Conservation (phyloP, 2,797 vertebrate species). For the Podarcis siculus region DNA sequence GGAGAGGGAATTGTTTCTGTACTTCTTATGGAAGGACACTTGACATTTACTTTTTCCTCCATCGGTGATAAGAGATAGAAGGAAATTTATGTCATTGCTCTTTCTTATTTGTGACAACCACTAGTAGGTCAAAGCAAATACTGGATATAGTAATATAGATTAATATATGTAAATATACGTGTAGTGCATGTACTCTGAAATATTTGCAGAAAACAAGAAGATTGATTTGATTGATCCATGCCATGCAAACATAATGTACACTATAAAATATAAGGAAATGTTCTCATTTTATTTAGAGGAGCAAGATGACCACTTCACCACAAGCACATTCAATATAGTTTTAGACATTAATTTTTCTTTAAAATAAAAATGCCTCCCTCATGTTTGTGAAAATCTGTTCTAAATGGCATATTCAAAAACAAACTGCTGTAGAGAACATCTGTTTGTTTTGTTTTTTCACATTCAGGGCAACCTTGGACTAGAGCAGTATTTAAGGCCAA, state of each 20-base stretch:
- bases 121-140: constrained; percentile 33
- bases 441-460: neutral
- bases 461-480: constrained; percentile 45
- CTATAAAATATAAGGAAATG: neutral
- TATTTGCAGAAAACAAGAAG: constrained; percentile 57
- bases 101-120: constrained; percentile 58
- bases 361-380: neutral
- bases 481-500: constrained; percentile 44
- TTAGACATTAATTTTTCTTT: neutral
- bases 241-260: constrained; percentile 10
- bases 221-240: constrained; percentile 20
- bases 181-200: constrained; percentile 27
- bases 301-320: neutral
- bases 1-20: constrained; percentile 45
- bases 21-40: constrained; percentile 50
- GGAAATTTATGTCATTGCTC: constrained; percentile 58
- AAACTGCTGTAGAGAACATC: neutral
- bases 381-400: neutral
- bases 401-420: neutral
- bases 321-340: neutral
- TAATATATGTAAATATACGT: constrained; percentile 23
- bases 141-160: neutral
- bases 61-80: constrained; percentile 36
- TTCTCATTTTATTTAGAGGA: neutral
- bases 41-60: constrained; percentile 46